phyloP scores from a whole-genome alignment of 2,797 vertebrate species.

The Ptychadena robeensis region DNA sequence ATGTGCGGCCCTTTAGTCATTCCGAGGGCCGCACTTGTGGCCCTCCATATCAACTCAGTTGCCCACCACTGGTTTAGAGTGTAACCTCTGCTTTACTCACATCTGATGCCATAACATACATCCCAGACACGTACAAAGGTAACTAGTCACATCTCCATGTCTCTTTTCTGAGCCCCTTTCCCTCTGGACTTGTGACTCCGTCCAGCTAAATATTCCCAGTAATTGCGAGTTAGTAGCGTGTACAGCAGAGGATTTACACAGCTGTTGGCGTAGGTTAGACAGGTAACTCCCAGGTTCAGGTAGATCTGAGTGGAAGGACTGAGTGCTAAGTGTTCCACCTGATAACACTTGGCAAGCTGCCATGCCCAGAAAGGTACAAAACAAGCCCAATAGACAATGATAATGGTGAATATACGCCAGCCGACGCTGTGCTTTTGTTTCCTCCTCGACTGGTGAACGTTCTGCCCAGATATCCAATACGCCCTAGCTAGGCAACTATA shows the following conservation, averaged over 20 bases:
- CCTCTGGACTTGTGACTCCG: not conserved
- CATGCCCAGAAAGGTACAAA: conserved; percentile 89
- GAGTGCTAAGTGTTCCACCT: conserved; percentile 71
- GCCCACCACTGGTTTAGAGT: no score
- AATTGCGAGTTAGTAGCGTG: conserved; percentile 80
- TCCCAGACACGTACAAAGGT: not conserved
- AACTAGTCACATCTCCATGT: not conserved
- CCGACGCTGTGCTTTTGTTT: conserved; percentile 74
- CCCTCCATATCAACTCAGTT: no score
- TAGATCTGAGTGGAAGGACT: conserved; percentile 77
- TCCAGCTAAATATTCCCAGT: conserved; percentile 68
- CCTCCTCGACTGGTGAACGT: conserved; percentile 46
- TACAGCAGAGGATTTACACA: conserved; percentile 86
- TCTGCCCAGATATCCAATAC: conserved; percentile 72
- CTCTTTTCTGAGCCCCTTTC: not conserved
- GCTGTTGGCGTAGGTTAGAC: conserved; percentile 87
- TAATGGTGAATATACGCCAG: conserved; percentile 80
- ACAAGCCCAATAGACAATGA: conserved; percentile 84
- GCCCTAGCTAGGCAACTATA: conserved; percentile 72
- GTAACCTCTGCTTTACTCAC: no score
- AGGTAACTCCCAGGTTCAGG: conserved; percentile 85
- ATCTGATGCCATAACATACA: no score
- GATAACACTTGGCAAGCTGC: conserved; percentile 82
- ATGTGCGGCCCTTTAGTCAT: no score
- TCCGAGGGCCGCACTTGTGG: no score